Evolutionary conservation across 2,113 vertebrate genomes (phyloP).

Genomic region (Aspiorhynchus laticeps): DNA sequence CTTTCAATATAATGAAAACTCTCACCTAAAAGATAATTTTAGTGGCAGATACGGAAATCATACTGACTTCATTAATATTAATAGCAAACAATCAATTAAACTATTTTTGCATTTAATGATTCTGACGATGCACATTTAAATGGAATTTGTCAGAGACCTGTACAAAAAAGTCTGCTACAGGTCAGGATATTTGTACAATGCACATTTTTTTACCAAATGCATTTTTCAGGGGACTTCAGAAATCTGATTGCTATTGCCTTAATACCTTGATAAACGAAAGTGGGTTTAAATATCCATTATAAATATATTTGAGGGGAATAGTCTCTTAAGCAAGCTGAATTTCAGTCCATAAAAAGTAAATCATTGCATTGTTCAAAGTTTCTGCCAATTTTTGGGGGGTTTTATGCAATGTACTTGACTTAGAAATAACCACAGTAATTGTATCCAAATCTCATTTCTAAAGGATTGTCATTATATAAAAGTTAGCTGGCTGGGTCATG

Average conservation of each 20-base stretch:
- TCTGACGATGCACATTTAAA: background rate
- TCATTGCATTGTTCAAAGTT: background rate
- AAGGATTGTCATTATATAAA: constrained; percentile 1
- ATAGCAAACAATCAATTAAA: background rate
- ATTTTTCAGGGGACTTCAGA: background rate
- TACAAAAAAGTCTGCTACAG: background rate
- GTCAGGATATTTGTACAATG: background rate
- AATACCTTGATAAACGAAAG: background rate
- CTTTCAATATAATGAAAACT: background rate
- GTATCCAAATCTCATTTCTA: constrained; percentile 4
- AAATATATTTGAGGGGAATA: background rate
- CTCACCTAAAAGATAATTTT: background rate
- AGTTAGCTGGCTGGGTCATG: background rate
- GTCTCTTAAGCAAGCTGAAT: background rate
- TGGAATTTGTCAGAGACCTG: background rate
- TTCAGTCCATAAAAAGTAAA: constrained; percentile 18
- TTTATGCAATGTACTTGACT: constrained; percentile 16
- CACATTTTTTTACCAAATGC: background rate
- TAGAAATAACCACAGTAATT: constrained; percentile 17
- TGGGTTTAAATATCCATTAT: background rate
- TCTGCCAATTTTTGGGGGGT: background rate
- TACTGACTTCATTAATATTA: background rate
- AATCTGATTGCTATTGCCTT: background rate
- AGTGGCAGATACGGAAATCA: background rate
- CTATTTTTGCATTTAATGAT: background rate